phyloP scores from a whole-genome alignment of 1,140 invertebrate genomes.

The Hesperophylax magnus region DNA sequence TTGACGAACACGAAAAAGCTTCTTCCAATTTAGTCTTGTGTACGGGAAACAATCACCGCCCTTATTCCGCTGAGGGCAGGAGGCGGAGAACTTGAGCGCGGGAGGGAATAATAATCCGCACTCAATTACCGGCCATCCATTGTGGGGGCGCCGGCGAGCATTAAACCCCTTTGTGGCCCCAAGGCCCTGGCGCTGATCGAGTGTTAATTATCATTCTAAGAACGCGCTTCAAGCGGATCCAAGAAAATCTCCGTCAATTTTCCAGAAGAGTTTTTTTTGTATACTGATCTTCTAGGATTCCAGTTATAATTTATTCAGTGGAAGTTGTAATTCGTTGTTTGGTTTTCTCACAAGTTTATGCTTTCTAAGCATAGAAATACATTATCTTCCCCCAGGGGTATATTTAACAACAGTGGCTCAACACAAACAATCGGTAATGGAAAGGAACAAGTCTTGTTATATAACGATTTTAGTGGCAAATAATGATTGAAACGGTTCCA shows the following conservation, averaged over 20 bases:
- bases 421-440: too few species aligned
- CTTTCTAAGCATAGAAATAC: too few species aligned
- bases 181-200: slow-evolving; percentile 54
- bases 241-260: slow-evolving; percentile 31
- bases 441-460: too few species aligned
- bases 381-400: too few species aligned
- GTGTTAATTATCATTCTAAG: slow-evolving; percentile 57
- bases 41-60: slow-evolving; percentile 46
- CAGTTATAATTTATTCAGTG: too few species aligned
- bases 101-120: slow-evolving; percentile 51
- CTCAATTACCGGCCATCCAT: slow-evolving; percentile 53
- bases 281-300: too few species aligned
- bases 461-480: too few species aligned
- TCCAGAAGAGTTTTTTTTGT: slow-evolving; percentile 10
- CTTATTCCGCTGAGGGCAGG: neutral
- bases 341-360: too few species aligned
- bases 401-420: too few species aligned
- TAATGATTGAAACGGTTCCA: too few species aligned
- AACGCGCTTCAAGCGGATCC: slow-evolving; percentile 39
- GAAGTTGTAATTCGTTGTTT: too few species aligned
- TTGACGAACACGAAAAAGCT: slow-evolving; percentile 54
- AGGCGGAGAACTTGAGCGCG: too few species aligned
- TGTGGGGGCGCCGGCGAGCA: slow-evolving; percentile 40
- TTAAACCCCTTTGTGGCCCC: slow-evolving; percentile 48
- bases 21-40: slow-evolving; percentile 56